Conservation (phyloP, 2,888 invertebrate species). For the Ametastegia equiseti region DNA sequence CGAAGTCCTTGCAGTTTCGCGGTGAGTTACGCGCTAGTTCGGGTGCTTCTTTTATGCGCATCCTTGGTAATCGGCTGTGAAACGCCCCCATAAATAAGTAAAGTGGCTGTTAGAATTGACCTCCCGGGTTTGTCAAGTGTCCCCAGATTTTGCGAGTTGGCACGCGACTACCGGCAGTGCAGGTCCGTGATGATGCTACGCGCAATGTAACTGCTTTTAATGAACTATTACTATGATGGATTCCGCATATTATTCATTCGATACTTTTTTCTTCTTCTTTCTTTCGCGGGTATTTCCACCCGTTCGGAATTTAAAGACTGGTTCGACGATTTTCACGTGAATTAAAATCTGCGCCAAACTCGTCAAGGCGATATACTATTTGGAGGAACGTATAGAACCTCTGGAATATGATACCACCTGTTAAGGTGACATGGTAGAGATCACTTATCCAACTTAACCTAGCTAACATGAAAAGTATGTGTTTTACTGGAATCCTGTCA, state of each 20-base stretch:
- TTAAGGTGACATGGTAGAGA: too few relatives aligned
- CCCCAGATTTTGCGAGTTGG: constrained; percentile 44
- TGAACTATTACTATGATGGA: constrained; percentile 14
- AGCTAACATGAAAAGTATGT: too few relatives aligned
- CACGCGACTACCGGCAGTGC: constrained; percentile 29
- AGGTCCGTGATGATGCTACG: constrained; percentile 1
- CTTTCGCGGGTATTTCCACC: not conserved
- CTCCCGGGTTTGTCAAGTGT: constrained; percentile 43
- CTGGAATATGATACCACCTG: constrained; percentile 17
- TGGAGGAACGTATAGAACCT: not conserved
- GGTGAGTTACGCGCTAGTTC: constrained; percentile 38
- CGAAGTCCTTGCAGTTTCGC: constrained; percentile 43
- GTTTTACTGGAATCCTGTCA: too few relatives aligned
- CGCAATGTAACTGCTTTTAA: constrained; percentile 3
- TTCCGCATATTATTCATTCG: not conserved
- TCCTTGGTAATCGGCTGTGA: constrained; percentile 48
- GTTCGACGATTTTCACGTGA: not conserved
- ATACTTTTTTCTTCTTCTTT: not conserved
- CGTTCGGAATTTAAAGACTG: not conserved
- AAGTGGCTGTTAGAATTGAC: constrained; percentile 47
- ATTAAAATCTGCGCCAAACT: not conserved
- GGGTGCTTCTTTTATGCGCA: constrained; percentile 45
- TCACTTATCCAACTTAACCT: too few relatives aligned
- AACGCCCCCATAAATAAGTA: constrained; percentile 47
- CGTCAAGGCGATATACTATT: not conserved